Conservation (phyloP, 2,113 vertebrate genomes). For the Sceloporus undulatus region DNA sequence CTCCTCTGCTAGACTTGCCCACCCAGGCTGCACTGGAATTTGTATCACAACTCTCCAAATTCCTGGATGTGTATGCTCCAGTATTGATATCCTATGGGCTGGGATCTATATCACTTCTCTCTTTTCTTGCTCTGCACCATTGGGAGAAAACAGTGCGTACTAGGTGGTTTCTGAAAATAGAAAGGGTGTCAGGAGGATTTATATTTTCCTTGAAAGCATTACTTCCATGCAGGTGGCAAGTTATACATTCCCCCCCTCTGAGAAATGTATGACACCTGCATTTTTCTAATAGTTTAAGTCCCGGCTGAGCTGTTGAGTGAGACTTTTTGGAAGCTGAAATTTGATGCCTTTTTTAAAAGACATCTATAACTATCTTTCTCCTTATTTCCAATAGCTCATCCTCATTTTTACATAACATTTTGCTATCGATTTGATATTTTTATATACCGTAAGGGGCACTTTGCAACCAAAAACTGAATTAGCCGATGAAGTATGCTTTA, state of each 20-base stretch:
- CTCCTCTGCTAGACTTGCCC: no score
- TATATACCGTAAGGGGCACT: slow-evolving; percentile 55
- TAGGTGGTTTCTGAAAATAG: slow-evolving; percentile 26
- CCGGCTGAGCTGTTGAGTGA: neutral
- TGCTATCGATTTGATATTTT: slow-evolving; percentile 51
- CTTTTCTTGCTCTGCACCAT: neutral
- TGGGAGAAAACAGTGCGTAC: neutral
- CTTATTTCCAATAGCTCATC: slow-evolving; percentile 36
- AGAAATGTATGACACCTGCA: neutral
- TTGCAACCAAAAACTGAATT: slow-evolving; percentile 54
- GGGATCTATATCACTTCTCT: neutral
- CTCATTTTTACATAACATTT: slow-evolving; percentile 54
- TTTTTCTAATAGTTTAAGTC: neutral
- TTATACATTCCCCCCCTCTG: neutral
- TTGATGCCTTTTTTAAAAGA: neutral
- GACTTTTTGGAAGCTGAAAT: slow-evolving; percentile 21
- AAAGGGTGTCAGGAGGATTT: slow-evolving; percentile 18
- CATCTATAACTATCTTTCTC: neutral
- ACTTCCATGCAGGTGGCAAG: slow-evolving; percentile 12
- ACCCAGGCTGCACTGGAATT: no score
- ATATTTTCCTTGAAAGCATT: neutral
- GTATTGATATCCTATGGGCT: no score
- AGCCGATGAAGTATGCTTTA: slow-evolving; percentile 47
- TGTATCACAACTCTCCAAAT: no score
- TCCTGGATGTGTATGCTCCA: no score